Conservation (phyloP, 1,140 invertebrate species). For the Cydia strobilella region DNA sequence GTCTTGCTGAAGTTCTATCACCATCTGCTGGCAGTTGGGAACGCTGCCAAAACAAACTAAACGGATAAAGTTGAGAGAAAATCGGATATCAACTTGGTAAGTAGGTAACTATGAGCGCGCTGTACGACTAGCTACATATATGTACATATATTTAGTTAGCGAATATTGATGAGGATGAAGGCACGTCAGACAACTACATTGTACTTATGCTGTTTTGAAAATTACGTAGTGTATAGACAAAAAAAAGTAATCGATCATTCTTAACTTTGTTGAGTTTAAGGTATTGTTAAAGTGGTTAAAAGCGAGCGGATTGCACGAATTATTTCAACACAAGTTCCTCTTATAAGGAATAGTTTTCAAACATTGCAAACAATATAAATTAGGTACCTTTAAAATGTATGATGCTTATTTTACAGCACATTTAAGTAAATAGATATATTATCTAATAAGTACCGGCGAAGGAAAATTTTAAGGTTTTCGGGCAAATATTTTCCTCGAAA, state of each 20-base stretch:
- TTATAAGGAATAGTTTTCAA: no score
- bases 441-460: background rate
- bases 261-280: no score
- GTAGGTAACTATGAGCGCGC: slow-evolving; percentile 25
- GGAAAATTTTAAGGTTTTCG: background rate
- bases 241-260: no score
- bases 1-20: slow-evolving; percentile 47
- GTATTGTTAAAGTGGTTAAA: no score
- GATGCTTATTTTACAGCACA: no score
- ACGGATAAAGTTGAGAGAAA: slow-evolving; percentile 48
- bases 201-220: no score
- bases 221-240: no score
- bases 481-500: background rate
- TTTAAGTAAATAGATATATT: no score
- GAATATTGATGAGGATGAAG: slow-evolving; percentile 6
- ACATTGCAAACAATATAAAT: no score
- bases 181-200: background rate
- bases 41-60: slow-evolving; percentile 55
- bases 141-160: background rate
- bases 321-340: no score
- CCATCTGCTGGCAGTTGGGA: slow-evolving; percentile 55
- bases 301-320: no score
- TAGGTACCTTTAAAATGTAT: no score
- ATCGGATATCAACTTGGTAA: slow-evolving; percentile 44
- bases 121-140: background rate